Percentiles rank a stretch among this genome's conserved stretches.
These are phyloP conservation scores for Tethya wilhelma DNA, from an alignment of 37 sponge, comb jelly and placozoan species.

Conservation along the genomic window DNA sequence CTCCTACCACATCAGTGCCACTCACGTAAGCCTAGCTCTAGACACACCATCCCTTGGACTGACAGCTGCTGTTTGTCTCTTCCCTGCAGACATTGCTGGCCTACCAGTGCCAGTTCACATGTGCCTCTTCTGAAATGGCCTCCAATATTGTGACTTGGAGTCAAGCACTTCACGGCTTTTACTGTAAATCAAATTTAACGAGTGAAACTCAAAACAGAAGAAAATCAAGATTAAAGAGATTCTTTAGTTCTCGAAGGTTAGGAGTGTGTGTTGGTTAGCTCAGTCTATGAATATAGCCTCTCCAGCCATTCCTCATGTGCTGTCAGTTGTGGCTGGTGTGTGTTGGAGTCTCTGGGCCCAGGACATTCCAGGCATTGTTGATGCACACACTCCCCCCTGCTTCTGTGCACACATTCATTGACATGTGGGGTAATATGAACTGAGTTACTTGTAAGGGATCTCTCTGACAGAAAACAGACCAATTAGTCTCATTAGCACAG, in stretches of 20 bases:
- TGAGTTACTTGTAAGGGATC: no score
- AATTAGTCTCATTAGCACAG: no score
- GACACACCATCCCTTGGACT: background rate
- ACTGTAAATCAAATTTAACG: background rate
- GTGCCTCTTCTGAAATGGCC: slow-evolving; percentile 23
- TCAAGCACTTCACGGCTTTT: slow-evolving; percentile 23
- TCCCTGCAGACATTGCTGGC: slow-evolving; percentile 15
- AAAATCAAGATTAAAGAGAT: slow-evolving; percentile 15
- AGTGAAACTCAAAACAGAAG: background rate
- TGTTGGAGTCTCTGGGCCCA: slow-evolving; percentile 2
- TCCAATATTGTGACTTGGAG: slow-evolving; percentile 18
- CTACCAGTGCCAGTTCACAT: slow-evolving; percentile 36
- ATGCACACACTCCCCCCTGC: no score
- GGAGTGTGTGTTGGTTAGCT: background rate
- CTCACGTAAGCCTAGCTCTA: slow-evolving; percentile 15
- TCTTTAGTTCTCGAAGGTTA: slow-evolving; percentile 31
- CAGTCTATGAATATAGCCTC: background rate
- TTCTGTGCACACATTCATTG: no score
- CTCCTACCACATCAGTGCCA: slow-evolving; percentile 7
- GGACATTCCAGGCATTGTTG: no score
- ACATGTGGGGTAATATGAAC: no score
- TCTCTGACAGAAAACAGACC: no score
- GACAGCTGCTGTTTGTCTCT: background rate
- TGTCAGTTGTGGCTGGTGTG: background rate
- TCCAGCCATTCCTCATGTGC: background rate